These are phyloP conservation scores for Zosterops lateralis DNA, from an alignment of 2,113 vertebrate species.

Conservation along the genomic window DNA sequence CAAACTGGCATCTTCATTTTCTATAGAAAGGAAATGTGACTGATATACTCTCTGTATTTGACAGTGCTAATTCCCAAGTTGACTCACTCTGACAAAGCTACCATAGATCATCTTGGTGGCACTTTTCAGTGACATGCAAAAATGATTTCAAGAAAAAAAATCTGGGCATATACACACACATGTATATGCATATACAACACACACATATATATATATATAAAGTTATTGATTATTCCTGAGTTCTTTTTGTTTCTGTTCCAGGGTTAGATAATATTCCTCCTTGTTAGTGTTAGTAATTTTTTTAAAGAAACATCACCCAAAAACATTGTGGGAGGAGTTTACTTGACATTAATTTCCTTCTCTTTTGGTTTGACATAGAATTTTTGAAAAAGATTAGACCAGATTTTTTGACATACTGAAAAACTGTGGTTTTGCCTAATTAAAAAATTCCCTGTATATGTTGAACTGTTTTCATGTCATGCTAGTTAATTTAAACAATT, in stretches of 20 bases:
- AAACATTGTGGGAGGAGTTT: neutral
- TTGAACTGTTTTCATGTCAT: neutral
- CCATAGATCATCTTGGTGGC: neutral
- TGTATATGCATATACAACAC: neutral
- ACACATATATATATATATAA: neutral
- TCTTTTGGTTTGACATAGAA: neutral
- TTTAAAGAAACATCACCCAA: neutral
- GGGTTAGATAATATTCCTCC: neutral
- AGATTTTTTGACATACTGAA: neutral
- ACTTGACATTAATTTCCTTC: neutral
- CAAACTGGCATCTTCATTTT: neutral
- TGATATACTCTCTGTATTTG: neutral
- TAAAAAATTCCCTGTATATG: neutral
- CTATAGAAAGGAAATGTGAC: neutral
- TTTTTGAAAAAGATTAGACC: neutral
- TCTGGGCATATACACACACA: neutral
- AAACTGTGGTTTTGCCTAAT: neutral
- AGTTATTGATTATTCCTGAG: neutral
- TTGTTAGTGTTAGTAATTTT: neutral
- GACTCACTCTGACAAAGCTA: neutral
- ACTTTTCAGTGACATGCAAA: neutral
- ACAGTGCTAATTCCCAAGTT: neutral
- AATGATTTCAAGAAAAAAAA: neutral
- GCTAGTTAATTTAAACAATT: neutral
- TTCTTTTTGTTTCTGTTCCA: neutral